Conservation (phyloP, 2,888 invertebrate species). For the Philaethria dido region DNA sequence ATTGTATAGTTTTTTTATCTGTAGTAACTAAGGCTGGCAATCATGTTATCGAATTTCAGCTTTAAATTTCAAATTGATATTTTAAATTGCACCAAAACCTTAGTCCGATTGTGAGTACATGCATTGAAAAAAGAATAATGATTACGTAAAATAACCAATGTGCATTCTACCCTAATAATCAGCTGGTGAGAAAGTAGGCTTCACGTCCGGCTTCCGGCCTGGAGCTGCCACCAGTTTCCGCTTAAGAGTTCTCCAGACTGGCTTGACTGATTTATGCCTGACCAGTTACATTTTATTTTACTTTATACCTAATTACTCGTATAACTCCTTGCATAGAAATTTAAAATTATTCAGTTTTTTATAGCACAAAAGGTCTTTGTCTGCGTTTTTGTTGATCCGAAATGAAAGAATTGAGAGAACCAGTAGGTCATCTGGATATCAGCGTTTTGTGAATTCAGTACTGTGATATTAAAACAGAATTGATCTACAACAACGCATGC, state of each 20-base stretch:
- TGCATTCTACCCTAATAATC: conserved; percentile 45
- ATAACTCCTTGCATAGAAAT: background rate
- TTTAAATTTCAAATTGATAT: too few species aligned
- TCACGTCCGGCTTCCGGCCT: conserved; percentile 60
- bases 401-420: conserved; percentile 15
- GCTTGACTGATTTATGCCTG: conserved; percentile 46
- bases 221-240: conserved; percentile 63
- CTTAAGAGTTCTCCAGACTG: conserved; percentile 54
- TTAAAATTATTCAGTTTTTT: conserved; percentile 1
- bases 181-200: conserved; percentile 68
- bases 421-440: conserved; percentile 16
- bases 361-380: conserved; percentile 19
- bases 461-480: conserved; percentile 1
- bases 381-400: background rate
- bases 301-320: conserved; percentile 17
- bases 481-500: background rate
- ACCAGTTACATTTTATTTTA: conserved; percentile 40
- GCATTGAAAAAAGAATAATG: too few species aligned
- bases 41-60: too few species aligned
- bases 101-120: too few species aligned
- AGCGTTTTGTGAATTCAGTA: conserved; percentile 3
- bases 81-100: too few species aligned
- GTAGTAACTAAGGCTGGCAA: too few species aligned
- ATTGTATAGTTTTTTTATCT: too few species aligned
- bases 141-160: too few species aligned